These are phyloP conservation scores for Temnothorax nylanderi DNA, from an alignment of 1,140 invertebrate species.

Conservation along the genomic window DNA sequence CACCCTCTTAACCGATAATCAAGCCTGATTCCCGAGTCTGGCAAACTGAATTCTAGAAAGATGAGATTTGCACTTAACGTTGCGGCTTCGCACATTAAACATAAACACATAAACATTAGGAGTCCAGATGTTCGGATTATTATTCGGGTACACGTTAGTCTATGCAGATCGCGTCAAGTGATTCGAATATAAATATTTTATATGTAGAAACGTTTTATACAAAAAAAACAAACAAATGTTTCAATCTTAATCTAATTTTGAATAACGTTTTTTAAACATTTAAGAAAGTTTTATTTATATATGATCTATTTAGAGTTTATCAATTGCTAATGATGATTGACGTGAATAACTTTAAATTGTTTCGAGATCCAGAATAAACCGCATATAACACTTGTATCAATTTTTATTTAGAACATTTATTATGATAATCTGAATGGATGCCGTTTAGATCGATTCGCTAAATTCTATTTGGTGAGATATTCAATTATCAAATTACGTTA, in stretches of 20 bases:
- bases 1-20: constrained; percentile 72
- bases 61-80: constrained; percentile 33
- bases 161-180: not conserved
- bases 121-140: constrained; percentile 9
- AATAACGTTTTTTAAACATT: not conserved
- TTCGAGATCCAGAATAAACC: not conserved
- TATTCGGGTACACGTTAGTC: not conserved
- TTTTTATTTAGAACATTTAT: not conserved
- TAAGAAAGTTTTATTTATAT: not conserved
- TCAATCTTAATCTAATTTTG: not conserved
- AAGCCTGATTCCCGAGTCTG: constrained; percentile 30
- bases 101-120: constrained; percentile 4
- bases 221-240: not conserved
- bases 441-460: not conserved
- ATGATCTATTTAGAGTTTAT: no score
- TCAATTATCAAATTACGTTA: constrained; percentile 26
- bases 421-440: not conserved
- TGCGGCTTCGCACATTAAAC: no score
- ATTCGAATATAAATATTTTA: constrained; percentile 19
- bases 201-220: not conserved
- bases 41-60: constrained; percentile 22
- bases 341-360: not conserved
- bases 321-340: not conserved
- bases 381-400: not conserved
- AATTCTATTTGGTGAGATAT: not conserved